Evolutionary conservation across 2,797 vertebrate genomes (phyloP), one percentile per base, ranked within the genome.

Genomic region (Artibeus lituratus): DNA sequence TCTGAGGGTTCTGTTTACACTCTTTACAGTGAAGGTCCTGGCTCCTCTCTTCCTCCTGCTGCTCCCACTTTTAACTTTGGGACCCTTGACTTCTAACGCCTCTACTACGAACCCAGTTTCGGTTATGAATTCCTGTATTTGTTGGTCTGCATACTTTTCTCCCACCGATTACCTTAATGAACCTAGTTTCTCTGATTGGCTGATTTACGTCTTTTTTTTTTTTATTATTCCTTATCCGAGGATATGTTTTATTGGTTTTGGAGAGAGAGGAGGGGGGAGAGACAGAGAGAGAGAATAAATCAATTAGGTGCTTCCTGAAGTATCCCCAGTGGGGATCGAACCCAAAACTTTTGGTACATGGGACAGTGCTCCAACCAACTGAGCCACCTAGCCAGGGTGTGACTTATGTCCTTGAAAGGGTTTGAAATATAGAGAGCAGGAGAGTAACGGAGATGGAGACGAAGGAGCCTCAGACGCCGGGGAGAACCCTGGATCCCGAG

Each of bases 101-200:
- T 94, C 18, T 59, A 53, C 57, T 59, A 42, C 35, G 94, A 76
- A 89, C 59, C 76, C 32, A 77, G 80, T 67, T 57, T 94, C 39
- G 14, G 35, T 80, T 94, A 10, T 11, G 22, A 24, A 26, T 26
- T 90, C 53, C 44, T 53, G 35, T 70, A 74, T 70, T 44, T 93
- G 82, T 94, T 82, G 93, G 81, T n/a, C 87, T 78, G 57, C 35
- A 47, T 67, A n/a, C 69, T 72, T 87, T 85, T 74, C n/a, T 65
- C 47, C 22, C 29, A 87, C 44, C 74, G 86, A 8, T 77, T 76
- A 57, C 77, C 78, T 94, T 89, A 78, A 86, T 88, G 82, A 92
- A 62, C 19, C 77, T 70, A 62, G 21, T 88, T 55, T 55, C 69
- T 91, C 55, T 88, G 51, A 82, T 91, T 74, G 94, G 67, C 70